A percentile compares a stretch with the other conserved stretches of the same genome.
phyloP scores from a whole-genome alignment of 2,797 vertebrate genomes.

The Acanthopagrus latus region DNA sequence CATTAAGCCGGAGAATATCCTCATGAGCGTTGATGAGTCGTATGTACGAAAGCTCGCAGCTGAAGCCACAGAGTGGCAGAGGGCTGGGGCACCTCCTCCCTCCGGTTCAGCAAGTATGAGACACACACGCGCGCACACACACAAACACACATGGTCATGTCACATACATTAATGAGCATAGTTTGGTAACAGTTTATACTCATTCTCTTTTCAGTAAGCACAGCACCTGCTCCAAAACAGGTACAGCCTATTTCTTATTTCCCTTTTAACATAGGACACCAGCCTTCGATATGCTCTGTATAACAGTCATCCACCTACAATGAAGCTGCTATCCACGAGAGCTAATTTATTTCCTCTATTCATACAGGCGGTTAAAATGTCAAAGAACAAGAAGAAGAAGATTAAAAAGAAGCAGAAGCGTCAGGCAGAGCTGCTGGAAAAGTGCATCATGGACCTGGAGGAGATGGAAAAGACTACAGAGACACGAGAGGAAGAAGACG shows the following conservation, averaged over 20 bases:
- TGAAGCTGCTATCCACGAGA: background rate
- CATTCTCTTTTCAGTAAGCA: constrained; percentile 93
- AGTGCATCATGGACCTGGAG: constrained; percentile 96
- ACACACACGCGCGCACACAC: constrained; percentile 6
- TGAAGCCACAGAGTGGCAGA: constrained; percentile 98
- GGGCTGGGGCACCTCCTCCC: constrained; percentile 94
- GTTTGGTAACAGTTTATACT: constrained; percentile 32
- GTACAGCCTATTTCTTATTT: constrained; percentile 80
- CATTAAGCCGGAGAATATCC: constrained; percentile 97
- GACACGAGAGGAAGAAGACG: constrained; percentile 85
- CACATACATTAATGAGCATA: constrained; percentile 8
- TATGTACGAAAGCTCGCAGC: constrained; percentile 94
- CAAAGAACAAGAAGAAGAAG: constrained; percentile 99
- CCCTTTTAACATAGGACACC: background rate
- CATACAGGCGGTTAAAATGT: constrained; percentile 93
- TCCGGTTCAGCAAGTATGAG: constrained; percentile 95
- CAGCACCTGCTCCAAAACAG: constrained; percentile 96
- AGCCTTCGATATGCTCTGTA: background rate
- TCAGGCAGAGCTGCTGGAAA: constrained; percentile 95
- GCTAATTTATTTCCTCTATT: background rate
- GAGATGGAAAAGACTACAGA: constrained; percentile 94
- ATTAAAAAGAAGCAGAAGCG: constrained; percentile 99
- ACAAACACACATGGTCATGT: background rate
- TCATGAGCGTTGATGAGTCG: constrained; percentile 94
- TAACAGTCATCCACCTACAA: background rate